A percentile compares a stretch with the other conserved stretches of the same genome.
Evolutionary conservation across 2,113 vertebrate species (phyloP).

Genomic region (Perca fluviatilis): DNA sequence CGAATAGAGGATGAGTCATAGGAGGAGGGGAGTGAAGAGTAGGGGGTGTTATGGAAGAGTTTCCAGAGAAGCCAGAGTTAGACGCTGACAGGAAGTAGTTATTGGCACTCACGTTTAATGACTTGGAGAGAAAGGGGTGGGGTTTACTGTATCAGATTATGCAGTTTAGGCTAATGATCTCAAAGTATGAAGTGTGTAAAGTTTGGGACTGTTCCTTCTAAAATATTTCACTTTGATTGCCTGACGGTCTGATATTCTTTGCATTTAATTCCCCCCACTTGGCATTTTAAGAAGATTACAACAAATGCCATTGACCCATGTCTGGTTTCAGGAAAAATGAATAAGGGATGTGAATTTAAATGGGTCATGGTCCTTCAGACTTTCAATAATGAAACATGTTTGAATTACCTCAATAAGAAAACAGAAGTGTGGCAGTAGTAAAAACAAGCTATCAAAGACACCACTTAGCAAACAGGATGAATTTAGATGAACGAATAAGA

Average conservation of each 20-base stretch:
- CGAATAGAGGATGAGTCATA: constrained; percentile 57
- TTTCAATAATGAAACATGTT: neutral
- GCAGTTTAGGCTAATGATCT: neutral
- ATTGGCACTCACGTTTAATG: neutral
- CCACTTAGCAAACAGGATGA: neutral
- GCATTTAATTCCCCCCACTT: neutral
- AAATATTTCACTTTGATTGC: neutral
- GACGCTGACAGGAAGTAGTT: constrained; percentile 8
- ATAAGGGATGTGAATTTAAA: neutral
- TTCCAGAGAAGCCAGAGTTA: neutral
- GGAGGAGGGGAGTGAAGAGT: constrained; percentile 1
- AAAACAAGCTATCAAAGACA: neutral
- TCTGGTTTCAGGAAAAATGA: neutral
- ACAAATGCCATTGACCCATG: neutral
- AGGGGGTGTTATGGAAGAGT: neutral
- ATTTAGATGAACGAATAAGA: neutral
- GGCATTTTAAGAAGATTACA: neutral
- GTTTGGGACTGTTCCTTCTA: neutral
- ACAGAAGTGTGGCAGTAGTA: neutral
- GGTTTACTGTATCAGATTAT: neutral
- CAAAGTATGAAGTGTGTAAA: neutral
- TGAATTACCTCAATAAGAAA: neutral
- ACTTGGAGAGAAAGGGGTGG: neutral
- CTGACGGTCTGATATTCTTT: neutral
- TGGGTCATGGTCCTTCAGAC: neutral